A percentile compares a stretch with the other conserved stretches of the same genome.
These are phyloP conservation scores for Melikaiella ostensackeni DNA, from an alignment of 2,888 invertebrate species.

Conservation along the genomic window DNA sequence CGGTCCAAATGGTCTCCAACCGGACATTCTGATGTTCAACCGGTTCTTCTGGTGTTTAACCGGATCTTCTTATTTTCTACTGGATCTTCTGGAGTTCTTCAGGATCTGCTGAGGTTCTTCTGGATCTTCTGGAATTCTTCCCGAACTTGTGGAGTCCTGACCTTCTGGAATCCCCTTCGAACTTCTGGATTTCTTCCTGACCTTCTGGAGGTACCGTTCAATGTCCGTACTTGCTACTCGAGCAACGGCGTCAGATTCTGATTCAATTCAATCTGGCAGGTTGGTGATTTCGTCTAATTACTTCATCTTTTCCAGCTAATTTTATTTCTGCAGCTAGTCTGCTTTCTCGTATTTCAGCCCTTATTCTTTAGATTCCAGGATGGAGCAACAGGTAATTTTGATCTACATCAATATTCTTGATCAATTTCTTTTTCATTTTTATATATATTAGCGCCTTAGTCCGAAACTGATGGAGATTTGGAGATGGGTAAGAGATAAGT, in stretches of 20 bases:
- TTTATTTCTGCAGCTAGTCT: slow-evolving; percentile 39
- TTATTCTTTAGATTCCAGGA: neutral
- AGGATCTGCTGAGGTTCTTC: neutral
- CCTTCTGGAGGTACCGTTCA: slow-evolving; percentile 35
- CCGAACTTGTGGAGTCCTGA: neutral
- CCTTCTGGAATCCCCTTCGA: neutral
- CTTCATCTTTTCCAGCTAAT: slow-evolving; percentile 47
- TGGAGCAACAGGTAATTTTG: neutral
- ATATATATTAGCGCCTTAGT: neutral
- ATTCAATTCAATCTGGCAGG: slow-evolving; percentile 38
- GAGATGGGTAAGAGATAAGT: slow-evolving; percentile 61
- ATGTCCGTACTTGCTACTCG: slow-evolving; percentile 29
- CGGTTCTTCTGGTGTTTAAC: neutral
- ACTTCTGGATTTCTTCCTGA: neutral
- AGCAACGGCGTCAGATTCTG: slow-evolving; percentile 40
- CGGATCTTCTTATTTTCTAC: no score
- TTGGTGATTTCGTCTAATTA: slow-evolving; percentile 44
- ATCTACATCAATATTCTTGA: neutral
- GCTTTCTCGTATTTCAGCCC: neutral
- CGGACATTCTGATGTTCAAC: neutral
- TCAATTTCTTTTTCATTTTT: neutral
- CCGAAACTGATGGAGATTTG: neutral
- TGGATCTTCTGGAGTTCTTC: neutral
- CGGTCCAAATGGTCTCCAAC: no score
- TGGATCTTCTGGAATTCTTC: neutral